Evolutionary conservation across 2,888 invertebrate genomes (phyloP).

Genomic region (Andrena fulva): DNA sequence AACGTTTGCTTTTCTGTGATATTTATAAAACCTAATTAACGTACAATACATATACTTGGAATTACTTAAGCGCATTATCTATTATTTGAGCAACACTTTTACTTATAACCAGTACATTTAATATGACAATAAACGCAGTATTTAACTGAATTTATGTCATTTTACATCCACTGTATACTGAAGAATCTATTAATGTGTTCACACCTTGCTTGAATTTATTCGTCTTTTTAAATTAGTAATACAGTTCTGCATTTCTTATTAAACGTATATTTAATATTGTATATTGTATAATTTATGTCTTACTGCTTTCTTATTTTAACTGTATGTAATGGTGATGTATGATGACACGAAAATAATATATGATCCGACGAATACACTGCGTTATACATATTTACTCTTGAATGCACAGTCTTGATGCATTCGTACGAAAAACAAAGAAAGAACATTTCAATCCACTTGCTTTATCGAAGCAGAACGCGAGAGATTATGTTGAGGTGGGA

Average conservation of each 20-base stretch:
- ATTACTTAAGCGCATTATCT: neutral
- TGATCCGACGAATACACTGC: neutral
- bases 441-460: neutral
- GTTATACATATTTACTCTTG: conserved; percentile 5
- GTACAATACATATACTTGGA: conserved; percentile 20
- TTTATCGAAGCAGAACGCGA: too few relatives aligned
- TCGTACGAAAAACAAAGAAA: neutral
- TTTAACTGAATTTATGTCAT: neutral
- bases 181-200: neutral
- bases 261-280: conserved; percentile 4
- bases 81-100: neutral
- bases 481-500: too few relatives aligned
- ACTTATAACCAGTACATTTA: neutral
- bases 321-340: neutral
- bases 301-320: neutral
- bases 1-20: too few relatives aligned
- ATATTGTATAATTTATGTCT: neutral
- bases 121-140: neutral
- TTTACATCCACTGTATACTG: neutral
- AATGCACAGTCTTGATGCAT: neutral
- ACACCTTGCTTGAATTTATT: neutral
- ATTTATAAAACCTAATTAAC: too few relatives aligned
- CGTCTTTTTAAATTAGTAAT: neutral
- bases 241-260: neutral
- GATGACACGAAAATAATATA: neutral